phyloP scores from a whole-genome alignment of 2,113 vertebrate genomes.

The Rattus norvegicus region DNA sequence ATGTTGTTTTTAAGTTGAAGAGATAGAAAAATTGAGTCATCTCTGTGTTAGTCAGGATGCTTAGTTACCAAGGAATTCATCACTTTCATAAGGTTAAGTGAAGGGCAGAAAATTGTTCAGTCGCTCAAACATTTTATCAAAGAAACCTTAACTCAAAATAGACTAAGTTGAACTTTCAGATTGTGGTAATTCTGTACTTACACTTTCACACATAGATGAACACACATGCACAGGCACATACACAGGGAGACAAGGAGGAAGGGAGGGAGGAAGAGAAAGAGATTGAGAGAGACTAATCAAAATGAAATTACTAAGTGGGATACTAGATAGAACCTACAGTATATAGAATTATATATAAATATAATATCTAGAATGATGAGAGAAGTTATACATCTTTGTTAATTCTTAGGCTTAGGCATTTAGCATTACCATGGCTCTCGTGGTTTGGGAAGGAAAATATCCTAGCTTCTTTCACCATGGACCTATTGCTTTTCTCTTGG shows the following conservation, averaged over 20 bases:
- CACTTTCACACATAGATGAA: not conserved
- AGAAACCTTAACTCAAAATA: conserved; percentile 38
- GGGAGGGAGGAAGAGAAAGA: not conserved
- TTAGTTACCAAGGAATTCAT: conserved; percentile 22
- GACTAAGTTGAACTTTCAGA: conserved; percentile 4
- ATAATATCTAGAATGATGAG: not conserved
- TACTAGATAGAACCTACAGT: conserved; percentile 13
- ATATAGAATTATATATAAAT: not conserved
- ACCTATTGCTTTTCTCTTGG: not conserved
- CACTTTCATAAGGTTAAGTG: not conserved
- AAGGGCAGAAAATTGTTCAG: not conserved
- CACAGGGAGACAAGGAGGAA: not conserved
- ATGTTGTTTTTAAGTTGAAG: not conserved
- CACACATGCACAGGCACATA: not conserved
- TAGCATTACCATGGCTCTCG: not conserved
- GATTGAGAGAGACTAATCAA: not conserved
- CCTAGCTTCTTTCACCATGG: not conserved
- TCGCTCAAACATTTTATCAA: conserved; percentile 3
- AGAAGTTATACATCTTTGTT: not conserved
- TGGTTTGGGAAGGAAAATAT: not conserved
- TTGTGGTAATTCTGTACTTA: conserved; percentile 21
- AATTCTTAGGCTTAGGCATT: not conserved
- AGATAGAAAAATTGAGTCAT: conserved; percentile 26
- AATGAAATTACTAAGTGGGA: conserved; percentile 18
- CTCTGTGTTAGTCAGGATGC: not conserved